Conservation (phyloP, 1,140 invertebrate genomes). For the Spodoptera frugiperda region DNA sequence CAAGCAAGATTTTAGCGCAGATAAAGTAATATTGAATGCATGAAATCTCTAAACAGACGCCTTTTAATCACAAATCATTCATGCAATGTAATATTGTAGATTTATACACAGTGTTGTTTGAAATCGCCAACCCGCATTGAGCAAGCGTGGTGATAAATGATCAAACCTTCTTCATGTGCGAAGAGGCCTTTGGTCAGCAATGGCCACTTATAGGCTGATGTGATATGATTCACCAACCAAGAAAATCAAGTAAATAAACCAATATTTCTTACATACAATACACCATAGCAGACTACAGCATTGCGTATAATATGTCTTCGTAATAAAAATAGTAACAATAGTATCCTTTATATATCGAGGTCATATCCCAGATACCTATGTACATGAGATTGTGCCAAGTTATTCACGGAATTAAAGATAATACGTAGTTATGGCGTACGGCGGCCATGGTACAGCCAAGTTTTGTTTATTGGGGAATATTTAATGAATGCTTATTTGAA, state of each 20-base stretch:
- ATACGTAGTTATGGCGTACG: conserved; percentile 42
- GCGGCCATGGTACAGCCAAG: conserved; percentile 47
- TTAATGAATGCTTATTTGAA: conserved; percentile 13
- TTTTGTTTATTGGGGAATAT: conserved; percentile 55
- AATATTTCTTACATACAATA: not conserved
- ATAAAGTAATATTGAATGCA: too few relatives aligned
- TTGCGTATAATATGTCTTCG: conserved; percentile 22
- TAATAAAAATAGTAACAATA: conserved; percentile 28
- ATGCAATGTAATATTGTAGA: too few relatives aligned
- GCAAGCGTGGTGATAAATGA: too few relatives aligned
- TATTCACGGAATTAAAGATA: conserved; percentile 40
- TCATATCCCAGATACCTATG: conserved; percentile 30
- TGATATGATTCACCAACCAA: too few relatives aligned
- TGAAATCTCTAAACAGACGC: too few relatives aligned
- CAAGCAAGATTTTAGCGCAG: too few relatives aligned
- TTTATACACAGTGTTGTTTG: too few relatives aligned
- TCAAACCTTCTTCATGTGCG: too few relatives aligned
- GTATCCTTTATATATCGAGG: conserved; percentile 16
- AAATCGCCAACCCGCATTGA: too few relatives aligned
- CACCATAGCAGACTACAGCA: conserved; percentile 2
- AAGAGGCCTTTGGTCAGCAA: too few relatives aligned
- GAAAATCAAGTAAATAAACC: not conserved
- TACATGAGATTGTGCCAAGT: conserved; percentile 42
- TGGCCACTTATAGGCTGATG: too few relatives aligned
- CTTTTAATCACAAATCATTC: too few relatives aligned